phyloP scores from a whole-genome alignment of 1,140 invertebrate species.

The Geopemphigus sp. region DNA sequence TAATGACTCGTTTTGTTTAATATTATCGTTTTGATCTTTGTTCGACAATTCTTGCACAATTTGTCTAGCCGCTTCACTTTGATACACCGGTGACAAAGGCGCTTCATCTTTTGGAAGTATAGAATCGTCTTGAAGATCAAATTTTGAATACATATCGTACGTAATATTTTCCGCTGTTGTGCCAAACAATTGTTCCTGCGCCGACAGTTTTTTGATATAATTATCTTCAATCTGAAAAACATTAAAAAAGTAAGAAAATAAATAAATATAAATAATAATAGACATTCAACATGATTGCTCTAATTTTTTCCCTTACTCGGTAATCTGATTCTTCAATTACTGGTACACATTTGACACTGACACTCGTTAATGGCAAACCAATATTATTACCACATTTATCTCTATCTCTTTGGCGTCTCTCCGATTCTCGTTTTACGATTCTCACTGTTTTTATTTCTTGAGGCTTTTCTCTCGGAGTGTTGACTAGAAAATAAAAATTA shows the following conservation, averaged over 20 bases:
- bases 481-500: constrained; percentile 59
- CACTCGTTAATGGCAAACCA: constrained; percentile 57
- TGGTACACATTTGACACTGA: constrained; percentile 51
- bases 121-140: constrained; percentile 45
- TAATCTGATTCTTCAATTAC: constrained; percentile 52
- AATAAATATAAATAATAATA: constrained; percentile 50
- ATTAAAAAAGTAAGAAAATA: no score
- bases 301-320: constrained; percentile 16
- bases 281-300: not conserved
- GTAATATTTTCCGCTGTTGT: constrained; percentile 28
- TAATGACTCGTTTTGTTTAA: constrained; percentile 52
- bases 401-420: constrained; percentile 74
- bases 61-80: constrained; percentile 78
- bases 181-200: constrained; percentile 58
- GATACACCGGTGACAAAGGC: constrained; percentile 65
- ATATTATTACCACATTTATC: constrained; percentile 58
- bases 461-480: constrained; percentile 76
- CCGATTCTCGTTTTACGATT: constrained; percentile 88
- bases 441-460: constrained; percentile 89
- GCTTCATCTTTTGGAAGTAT: constrained; percentile 53
- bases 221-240: constrained; percentile 52
- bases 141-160: constrained; percentile 49
- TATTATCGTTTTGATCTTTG: constrained; percentile 51
- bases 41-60: constrained; percentile 75
- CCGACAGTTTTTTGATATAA: constrained; percentile 52